A percentile compares a stretch with the other conserved stretches of the same genome.
phyloP scores from a whole-genome alignment of 2,113 vertebrate genomes.

The Mobula birostris region DNA sequence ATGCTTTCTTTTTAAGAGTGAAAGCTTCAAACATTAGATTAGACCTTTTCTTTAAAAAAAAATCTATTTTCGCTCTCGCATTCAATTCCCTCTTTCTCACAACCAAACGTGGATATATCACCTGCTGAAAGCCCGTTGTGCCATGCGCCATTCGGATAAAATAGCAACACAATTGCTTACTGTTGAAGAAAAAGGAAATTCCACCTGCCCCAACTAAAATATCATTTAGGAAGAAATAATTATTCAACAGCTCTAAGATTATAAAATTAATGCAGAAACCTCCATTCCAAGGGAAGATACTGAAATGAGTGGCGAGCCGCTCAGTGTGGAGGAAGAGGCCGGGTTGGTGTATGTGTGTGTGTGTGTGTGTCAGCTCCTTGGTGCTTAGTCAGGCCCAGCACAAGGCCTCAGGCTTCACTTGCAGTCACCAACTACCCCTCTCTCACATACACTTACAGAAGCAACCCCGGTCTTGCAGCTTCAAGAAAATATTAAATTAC shows the following conservation, averaged over 20 bases:
- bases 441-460: background rate
- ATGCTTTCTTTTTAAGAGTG: background rate
- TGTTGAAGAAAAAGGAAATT: too few relatives aligned
- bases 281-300: too few relatives aligned
- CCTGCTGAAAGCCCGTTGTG: background rate
- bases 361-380: background rate
- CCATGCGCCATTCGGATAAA: background rate
- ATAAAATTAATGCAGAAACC: too few relatives aligned
- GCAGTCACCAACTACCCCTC: background rate
- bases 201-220: too few relatives aligned
- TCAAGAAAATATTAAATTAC: too few relatives aligned
- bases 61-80: background rate
- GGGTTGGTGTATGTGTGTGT: background rate
- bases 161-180: background rate
- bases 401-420: background rate
- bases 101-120: background rate
- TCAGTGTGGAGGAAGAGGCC: background rate
- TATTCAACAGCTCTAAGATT: too few relatives aligned
- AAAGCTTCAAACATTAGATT: background rate
- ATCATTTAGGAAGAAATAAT: too few relatives aligned
- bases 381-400: slow-evolving; percentile 26
- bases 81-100: background rate
- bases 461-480: too few relatives aligned
- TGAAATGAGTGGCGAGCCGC: background rate
- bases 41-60: background rate